A percentile compares a stretch with the other conserved stretches of the same genome.
phyloP scores from a whole-genome alignment of 1,140 invertebrate species.

The Zaprionus ghesquierei region DNA sequence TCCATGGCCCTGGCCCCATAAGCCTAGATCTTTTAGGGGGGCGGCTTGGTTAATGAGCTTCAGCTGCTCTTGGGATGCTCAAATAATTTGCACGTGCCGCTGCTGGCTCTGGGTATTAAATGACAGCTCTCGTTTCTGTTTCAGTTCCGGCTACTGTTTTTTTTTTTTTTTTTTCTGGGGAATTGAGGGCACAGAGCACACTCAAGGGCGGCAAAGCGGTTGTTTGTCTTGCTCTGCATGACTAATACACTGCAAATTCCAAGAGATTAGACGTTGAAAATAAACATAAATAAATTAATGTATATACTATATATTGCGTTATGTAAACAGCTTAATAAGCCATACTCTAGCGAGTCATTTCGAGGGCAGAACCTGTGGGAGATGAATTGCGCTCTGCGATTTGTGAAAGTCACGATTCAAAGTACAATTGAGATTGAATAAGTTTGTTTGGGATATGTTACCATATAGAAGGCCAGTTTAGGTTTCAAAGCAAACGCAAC shows the following conservation, averaged over 20 bases:
- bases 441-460: not conserved
- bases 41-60: slow-evolving; percentile 58
- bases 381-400: not conserved
- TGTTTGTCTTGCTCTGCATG: slow-evolving; percentile 32
- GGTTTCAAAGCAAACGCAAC: not conserved
- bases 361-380: not conserved
- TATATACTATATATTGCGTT: not conserved
- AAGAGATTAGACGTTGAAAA: slow-evolving; percentile 22
- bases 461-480: not conserved
- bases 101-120: slow-evolving; percentile 1
- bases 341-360: slow-evolving; percentile 4
- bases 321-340: slow-evolving; percentile 2
- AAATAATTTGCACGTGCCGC: slow-evolving; percentile 9
- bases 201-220: slow-evolving; percentile 21
- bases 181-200: slow-evolving; percentile 9
- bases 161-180: too few species aligned
- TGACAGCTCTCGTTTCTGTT: slow-evolving; percentile 24
- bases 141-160: slow-evolving; percentile 8
- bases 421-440: not conserved
- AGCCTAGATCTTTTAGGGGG: slow-evolving; percentile 53
- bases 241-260: slow-evolving; percentile 31
- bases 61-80: slow-evolving; percentile 6
- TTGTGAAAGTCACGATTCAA: not conserved
- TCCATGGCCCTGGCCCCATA: slow-evolving; percentile 37
- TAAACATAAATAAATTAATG: slow-evolving; percentile 7